Evolutionary conservation across 2,797 vertebrate genomes (phyloP).

Genomic region (Chelidonichthys spinosus): DNA sequence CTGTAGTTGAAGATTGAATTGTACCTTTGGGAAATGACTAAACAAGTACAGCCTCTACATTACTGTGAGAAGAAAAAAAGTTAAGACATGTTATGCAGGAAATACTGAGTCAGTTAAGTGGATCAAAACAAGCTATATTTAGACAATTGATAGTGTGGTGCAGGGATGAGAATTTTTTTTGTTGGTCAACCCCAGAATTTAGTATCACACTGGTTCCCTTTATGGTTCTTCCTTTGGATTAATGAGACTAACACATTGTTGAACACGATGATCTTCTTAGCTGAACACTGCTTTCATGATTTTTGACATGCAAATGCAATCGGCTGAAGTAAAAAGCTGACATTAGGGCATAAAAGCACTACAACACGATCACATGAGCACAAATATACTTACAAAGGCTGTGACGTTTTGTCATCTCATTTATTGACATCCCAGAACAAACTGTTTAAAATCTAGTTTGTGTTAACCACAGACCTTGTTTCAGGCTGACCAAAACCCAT

Average conservation of each 20-base stretch:
- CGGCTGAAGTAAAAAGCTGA: neutral
- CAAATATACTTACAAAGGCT: neutral
- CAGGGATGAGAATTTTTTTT: neutral
- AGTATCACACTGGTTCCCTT: neutral
- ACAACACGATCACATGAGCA: neutral
- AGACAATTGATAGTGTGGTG: too few relatives aligned
- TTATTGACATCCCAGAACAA: neutral
- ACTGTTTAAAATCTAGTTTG: neutral
- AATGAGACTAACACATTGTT: too few relatives aligned
- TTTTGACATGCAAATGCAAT: too few relatives aligned
- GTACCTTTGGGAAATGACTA: neutral
- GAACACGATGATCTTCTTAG: too few relatives aligned
- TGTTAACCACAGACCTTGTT: neutral
- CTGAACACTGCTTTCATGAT: too few relatives aligned
- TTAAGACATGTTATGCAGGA: too few relatives aligned
- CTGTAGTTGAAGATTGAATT: neutral
- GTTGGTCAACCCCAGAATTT: neutral
- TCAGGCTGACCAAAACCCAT: neutral
- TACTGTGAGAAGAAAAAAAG: too few relatives aligned
- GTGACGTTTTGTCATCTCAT: neutral
- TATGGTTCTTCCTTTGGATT: neutral
- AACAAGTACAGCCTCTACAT: neutral
- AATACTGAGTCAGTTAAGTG: too few relatives aligned
- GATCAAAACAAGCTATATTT: too few relatives aligned
- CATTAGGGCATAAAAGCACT: neutral